A percentile compares a stretch with the other conserved stretches of the same genome.
Evolutionary conservation across 2,888 invertebrate genomes (phyloP).

Genomic region (Stratiomys singularior): DNA sequence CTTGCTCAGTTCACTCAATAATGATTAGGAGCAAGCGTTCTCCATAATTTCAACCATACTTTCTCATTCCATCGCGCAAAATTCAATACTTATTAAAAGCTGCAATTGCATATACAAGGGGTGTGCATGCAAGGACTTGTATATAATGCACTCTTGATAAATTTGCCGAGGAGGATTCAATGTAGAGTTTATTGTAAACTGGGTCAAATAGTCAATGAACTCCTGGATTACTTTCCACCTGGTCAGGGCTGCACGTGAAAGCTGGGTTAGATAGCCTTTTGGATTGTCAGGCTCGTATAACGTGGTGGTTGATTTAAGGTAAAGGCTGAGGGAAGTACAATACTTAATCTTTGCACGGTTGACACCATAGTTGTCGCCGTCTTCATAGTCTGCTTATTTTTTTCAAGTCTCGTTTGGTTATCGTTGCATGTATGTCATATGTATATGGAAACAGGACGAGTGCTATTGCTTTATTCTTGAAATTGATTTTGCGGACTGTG

Average conservation of each 20-base stretch:
- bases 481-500: constrained; percentile 7
- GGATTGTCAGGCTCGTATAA: not conserved
- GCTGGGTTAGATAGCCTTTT: constrained; percentile 18
- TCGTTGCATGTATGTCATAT: too few relatives aligned
- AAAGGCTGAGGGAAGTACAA: too few relatives aligned
- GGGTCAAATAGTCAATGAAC: constrained; percentile 50
- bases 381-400: too few relatives aligned
- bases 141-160: not conserved
- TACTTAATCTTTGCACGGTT: too few relatives aligned
- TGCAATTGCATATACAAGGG: not conserved
- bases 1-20: not conserved
- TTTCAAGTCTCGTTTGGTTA: too few relatives aligned
- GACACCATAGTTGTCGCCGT: too few relatives aligned
- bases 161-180: not conserved
- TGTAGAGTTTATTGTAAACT: constrained; percentile 36
- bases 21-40: not conserved
- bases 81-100: not conserved
- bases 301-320: not conserved
- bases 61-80: not conserved
- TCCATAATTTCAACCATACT: constrained; percentile 9
- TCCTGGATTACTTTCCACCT: constrained; percentile 47
- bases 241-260: constrained; percentile 51
- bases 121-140: not conserved
- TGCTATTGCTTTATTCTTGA: not conserved
- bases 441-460: not conserved